Evolutionary conservation across 2,797 vertebrate genomes (phyloP), one percentile per base, ranked within the genome.

Genomic region (Prunella strophiata): DNA sequence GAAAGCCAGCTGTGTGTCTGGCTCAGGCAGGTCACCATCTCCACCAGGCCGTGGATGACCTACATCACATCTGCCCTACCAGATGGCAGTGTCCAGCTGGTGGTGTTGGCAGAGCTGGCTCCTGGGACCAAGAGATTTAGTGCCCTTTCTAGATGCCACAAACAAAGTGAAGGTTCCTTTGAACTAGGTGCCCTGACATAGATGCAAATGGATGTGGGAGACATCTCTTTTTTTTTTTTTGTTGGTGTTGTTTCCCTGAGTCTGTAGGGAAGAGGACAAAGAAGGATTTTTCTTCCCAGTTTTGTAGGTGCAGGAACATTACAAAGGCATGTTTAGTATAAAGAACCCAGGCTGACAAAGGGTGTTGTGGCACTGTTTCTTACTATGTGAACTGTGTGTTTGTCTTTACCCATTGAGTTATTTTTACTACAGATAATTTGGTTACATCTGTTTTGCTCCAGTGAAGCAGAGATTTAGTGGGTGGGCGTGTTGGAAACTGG

Each of bases 341-440:
- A 87, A 54, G 7, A 34, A 17, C 27, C 8, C 20, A 68, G 36
- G 80, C 30, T 73, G 61, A 34, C 20, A n/a, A 68, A 61, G 34
- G 16, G 11, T 1, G 1, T 55, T 74, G 36, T 51, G 23, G 4
- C 17, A 45, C n/a, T 15, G 13, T 54, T 43, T 77, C 13, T 27
- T 50, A 3, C 40, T 40, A 9, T 38, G 5, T 43, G 45, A 65
- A 21, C 16, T 63, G 5, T 22, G 38, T 25, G 5, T 32, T 86
- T 70, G 34, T 76, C 66, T 88, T 86, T 86, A 78, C 3, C n/a
- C 30, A 17, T 22, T 66, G 26, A 52, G 73, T 80, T 95, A 86
- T 94, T 95, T 94, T 96, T 88, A 27, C 74, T 20, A 27, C 27
- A 80, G 51, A 47, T 85, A 65, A 92, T 94, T 96, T 96, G 83